A percentile compares a stretch with the other conserved stretches of the same genome.
phyloP scores from a whole-genome alignment of 2,888 invertebrate genomes.

The Sclerodermus sp. region DNA sequence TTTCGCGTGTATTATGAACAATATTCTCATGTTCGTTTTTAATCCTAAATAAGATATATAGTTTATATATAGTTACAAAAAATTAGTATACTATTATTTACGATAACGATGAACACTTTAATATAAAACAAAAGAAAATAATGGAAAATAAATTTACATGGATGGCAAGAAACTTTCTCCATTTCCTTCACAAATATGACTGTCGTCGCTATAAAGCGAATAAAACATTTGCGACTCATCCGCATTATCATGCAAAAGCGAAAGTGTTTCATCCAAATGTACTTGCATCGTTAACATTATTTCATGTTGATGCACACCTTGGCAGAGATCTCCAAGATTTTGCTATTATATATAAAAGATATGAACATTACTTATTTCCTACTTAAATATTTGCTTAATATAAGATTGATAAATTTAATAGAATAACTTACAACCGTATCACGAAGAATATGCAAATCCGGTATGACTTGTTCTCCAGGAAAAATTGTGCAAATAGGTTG shows the following conservation, averaged over 20 bases:
- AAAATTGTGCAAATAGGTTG: constrained; percentile 48
- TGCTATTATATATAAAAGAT: constrained; percentile 29
- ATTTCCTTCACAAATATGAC: constrained; percentile 37
- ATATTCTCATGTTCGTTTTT: neutral
- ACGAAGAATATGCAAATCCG: constrained; percentile 42
- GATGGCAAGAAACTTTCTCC: constrained; percentile 46
- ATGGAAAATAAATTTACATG: constrained; percentile 26
- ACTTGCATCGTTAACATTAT: constrained; percentile 50
- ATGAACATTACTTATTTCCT: no score
- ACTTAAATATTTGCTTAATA: no score
- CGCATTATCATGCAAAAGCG: constrained; percentile 46
- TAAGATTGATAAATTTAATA: neutral
- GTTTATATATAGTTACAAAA: no score
- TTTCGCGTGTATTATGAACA: constrained; percentile 7
- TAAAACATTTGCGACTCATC: constrained; percentile 52
- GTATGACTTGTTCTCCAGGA: constrained; percentile 43
- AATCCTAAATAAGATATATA: no score
- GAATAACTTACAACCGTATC: constrained; percentile 44
- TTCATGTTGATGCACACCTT: constrained; percentile 46
- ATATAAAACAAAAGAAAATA: neutral
- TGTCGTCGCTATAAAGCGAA: constrained; percentile 47
- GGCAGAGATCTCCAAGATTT: constrained; percentile 50
- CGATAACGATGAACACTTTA: constrained; percentile 1
- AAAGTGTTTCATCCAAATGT: constrained; percentile 47
- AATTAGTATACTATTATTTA: neutral